These are phyloP conservation scores for Sorex araneus DNA, from an alignment of 2,113 vertebrate species.

Conservation along the genomic window DNA sequence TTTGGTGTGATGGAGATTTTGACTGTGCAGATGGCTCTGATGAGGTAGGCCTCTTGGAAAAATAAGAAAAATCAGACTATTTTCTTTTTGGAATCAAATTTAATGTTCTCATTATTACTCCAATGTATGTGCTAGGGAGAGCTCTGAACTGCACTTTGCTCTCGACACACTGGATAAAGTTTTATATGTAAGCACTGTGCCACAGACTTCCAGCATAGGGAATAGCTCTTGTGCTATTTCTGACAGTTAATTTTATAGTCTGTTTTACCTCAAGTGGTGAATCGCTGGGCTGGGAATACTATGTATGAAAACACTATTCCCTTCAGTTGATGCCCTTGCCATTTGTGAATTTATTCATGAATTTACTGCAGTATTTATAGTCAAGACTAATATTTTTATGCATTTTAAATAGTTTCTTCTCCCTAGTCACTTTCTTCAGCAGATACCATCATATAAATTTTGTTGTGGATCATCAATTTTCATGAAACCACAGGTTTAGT, in stretches of 20 bases:
- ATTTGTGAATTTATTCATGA: conserved; percentile 72
- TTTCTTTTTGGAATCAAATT: neutral
- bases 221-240: conserved; percentile 60
- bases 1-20: conserved; percentile 98
- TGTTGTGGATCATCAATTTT: conserved; percentile 71
- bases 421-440: conserved; percentile 57
- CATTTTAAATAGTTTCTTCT: conserved; percentile 77
- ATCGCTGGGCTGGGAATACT: conserved; percentile 71
- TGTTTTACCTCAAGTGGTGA: conserved; percentile 69
- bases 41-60: conserved; percentile 90
- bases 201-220: neutral
- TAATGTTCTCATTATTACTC: conserved; percentile 19
- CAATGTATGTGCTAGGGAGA: neutral
- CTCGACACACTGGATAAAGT: neutral
- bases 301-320: conserved; percentile 69
- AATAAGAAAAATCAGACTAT: neutral
- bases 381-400: conserved; percentile 73
- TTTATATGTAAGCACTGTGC: neutral
- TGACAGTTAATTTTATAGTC: conserved; percentile 77
- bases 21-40: conserved; percentile 98
- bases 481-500: conserved; percentile 50
- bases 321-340: conserved; percentile 57
- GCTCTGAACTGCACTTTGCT: neutral
- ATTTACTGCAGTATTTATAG: conserved; percentile 73
- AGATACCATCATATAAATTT: conserved; percentile 39